Percentiles rank a stretch among this genome's conserved stretches.
Conservation (phyloP, 2,888 invertebrate genomes). For the Drosophila kuntzei region DNA sequence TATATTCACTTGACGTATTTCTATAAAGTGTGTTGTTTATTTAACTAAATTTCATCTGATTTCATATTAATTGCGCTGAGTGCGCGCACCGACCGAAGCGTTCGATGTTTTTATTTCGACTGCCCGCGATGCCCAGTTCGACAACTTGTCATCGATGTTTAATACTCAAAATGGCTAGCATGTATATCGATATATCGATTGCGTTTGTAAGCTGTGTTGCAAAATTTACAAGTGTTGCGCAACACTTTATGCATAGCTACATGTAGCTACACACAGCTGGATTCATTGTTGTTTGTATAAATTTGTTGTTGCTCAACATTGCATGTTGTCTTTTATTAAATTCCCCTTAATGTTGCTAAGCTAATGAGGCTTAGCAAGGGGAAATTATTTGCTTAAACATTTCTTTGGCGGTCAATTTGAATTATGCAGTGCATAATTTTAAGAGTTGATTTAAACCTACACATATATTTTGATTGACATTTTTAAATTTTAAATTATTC, state of each 20-base stretch:
- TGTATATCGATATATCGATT: constrained; percentile 35
- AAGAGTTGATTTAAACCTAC: too few species aligned
- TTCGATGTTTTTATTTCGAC: constrained; percentile 45
- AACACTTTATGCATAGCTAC: constrained; percentile 1
- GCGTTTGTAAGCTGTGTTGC: constrained; percentile 22
- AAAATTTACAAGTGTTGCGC: constrained; percentile 4
- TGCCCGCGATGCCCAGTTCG: constrained; percentile 53
- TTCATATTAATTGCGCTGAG: constrained; percentile 33
- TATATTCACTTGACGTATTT: constrained; percentile 64
- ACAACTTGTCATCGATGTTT: constrained; percentile 34
- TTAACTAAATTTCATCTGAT: constrained; percentile 35
- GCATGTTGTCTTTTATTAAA: neutral
- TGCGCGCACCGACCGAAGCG: constrained; percentile 49
- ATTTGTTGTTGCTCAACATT: neutral
- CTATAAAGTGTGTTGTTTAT: constrained; percentile 56
- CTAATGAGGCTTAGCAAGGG: too few species aligned
- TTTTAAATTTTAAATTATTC: too few species aligned
- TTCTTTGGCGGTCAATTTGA: neutral
- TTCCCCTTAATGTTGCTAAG: constrained; percentile 1
- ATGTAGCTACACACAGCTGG: neutral
- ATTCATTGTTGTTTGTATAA: neutral
- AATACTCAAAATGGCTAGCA: constrained; percentile 41
- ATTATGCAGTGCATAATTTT: neutral
- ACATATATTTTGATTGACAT: too few species aligned
- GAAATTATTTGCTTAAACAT: neutral